Conservation (phyloP, 92 coral and sea anemone species). For the Epizoanthus scotinus region DNA sequence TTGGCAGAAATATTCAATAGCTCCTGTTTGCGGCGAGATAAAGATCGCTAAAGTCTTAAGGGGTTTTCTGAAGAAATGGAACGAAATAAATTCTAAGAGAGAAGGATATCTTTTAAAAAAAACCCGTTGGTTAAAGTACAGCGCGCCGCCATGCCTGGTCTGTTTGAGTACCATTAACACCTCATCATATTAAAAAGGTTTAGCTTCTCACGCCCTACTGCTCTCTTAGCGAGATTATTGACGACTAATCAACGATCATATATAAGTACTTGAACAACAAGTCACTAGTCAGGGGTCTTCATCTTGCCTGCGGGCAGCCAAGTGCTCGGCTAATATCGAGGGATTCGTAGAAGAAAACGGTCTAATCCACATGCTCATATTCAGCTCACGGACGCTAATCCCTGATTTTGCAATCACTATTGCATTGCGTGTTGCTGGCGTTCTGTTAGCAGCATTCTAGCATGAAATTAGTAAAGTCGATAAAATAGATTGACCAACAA, state of each 20-base stretch:
- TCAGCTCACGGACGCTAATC: not conserved
- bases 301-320: conserved; percentile 35
- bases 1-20: not conserved
- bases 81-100: not conserved
- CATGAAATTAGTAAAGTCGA: conserved; percentile 34
- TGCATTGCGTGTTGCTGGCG: conserved; percentile 16
- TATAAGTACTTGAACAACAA: conserved; percentile 36
- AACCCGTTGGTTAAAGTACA: not conserved
- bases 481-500: conserved; percentile 18
- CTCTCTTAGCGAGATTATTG: conserved; percentile 34
- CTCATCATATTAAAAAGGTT: conserved; percentile 38
- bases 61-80: not conserved
- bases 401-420: not conserved
- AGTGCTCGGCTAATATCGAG: conserved; percentile 1
- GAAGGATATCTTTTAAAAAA: not conserved
- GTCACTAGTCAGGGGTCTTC: conserved; percentile 23
- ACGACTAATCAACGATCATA: conserved; percentile 31
- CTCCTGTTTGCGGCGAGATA: not conserved
- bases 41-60: not conserved
- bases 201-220: conserved; percentile 43
- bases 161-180: conserved; percentile 28
- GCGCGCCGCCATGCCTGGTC: not conserved
- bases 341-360: not conserved
- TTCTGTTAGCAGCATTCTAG: conserved; percentile 39
- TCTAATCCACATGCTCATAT: not conserved